A percentile compares a stretch with the other conserved stretches of the same genome.
Conservation (phyloP, 2,888 invertebrate species). For the Leptopterna dolabrata region DNA sequence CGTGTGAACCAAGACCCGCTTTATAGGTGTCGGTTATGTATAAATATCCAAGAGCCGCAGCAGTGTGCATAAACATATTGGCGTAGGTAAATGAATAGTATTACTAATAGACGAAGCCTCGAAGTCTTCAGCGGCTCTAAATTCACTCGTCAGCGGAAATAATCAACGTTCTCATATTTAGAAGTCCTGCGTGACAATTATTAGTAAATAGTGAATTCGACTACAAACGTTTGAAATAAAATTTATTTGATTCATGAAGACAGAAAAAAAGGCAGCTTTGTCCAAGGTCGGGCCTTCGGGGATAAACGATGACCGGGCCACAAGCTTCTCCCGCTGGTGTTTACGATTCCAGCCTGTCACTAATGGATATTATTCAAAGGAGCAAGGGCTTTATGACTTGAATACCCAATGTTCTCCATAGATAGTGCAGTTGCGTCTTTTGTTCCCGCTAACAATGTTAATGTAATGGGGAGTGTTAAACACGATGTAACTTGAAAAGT, state of each 20-base stretch:
- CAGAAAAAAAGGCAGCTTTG: not conserved
- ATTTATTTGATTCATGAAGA: not conserved
- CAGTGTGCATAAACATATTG: too few relatives aligned
- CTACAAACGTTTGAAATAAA: not conserved
- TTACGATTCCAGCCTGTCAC: conserved; percentile 20
- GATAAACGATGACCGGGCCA: not conserved
- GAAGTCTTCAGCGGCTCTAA: too few relatives aligned
- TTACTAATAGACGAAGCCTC: too few relatives aligned
- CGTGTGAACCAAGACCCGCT: too few relatives aligned
- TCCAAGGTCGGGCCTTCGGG: not conserved
- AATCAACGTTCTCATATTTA: too few relatives aligned
- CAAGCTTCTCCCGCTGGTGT: not conserved
- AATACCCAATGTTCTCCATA: conserved; percentile 18
- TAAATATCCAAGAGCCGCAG: too few relatives aligned
- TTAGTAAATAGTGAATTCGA: not conserved
- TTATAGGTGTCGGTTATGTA: too few relatives aligned
- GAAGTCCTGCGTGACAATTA: not conserved
- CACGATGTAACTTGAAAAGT: not conserved
- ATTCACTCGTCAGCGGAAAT: too few relatives aligned
- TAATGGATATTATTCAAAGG: conserved; percentile 27
- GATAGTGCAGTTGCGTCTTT: conserved; percentile 9
- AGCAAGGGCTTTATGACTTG: conserved; percentile 17
- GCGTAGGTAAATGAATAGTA: too few relatives aligned
- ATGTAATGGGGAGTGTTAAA: conserved; percentile 21
- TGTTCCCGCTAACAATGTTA: conserved; percentile 27